Evolutionary conservation across 1,140 invertebrate genomes (phyloP), one percentile per base, ranked within the genome.

Genomic region (Asobara japonica): DNA sequence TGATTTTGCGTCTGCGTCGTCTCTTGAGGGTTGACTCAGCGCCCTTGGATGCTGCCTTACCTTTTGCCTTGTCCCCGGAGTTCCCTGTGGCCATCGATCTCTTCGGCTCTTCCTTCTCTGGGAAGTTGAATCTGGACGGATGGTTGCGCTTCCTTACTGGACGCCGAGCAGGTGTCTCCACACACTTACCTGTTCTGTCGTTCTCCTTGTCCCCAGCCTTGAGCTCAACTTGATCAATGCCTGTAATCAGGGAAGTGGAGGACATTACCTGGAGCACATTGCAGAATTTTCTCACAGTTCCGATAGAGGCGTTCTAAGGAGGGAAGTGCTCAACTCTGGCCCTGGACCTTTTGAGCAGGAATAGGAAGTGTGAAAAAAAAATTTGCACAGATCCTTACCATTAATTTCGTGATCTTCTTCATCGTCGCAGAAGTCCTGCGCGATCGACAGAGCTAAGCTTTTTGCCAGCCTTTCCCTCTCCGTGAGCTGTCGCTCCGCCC

Each of bases 131-230:
- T 48, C 73, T 62, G 0, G 64, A 48, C n/a, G 68, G 69, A 0
- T 66, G 64, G 56, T 72, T 79, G n/a, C 76, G 75, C 60, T 82
- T 81, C 56, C 76, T 71, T 41, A 76, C 10, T 16, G 69, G 61
- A 11, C 72, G 61, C 48, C 48, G 10, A 18, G 65, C 65, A 20
- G 25, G n/a, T n/a, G n/a, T n/a, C n/a, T n/a, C 51, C n/a, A 36
- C 38, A 51, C 48, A 62, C 68, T 76, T 27, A 13, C 61, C 29
- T 31, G n/a, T n/a, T n/a, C 13, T 45, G 30, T 73, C 27, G 11
- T 73, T 65, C 13, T 67, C 64, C 8, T 36, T 56, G n/a, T 29
- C 33, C 6, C n/a, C 20, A 16, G 20, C 25, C 30, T 61, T 65
- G 51, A 45, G 11, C 51, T 69, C 0, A 30, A 45, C 27, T 27